phyloP scores from a whole-genome alignment of 2,888 invertebrate genomes.

The Hydrotaea diabolus region DNA sequence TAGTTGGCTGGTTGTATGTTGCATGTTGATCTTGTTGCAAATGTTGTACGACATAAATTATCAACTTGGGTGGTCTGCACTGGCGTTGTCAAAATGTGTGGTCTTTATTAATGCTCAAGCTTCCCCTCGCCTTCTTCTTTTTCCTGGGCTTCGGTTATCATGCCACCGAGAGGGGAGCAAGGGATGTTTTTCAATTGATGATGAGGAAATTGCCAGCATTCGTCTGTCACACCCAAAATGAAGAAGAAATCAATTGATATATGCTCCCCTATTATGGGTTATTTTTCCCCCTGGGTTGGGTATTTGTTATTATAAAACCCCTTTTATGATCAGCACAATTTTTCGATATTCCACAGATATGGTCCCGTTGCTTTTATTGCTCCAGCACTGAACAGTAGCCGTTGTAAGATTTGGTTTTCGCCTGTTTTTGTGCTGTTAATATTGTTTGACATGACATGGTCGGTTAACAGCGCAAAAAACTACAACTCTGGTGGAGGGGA shows the following conservation, averaged over 20 bases:
- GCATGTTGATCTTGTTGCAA: constrained; percentile 63
- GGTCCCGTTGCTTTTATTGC: constrained; percentile 35
- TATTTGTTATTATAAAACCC: too few relatives aligned
- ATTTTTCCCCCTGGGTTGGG: constrained; percentile 4
- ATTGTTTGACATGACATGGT: constrained; percentile 63
- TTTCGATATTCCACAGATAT: not conserved
- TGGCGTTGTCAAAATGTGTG: constrained; percentile 80
- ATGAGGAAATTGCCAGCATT: not conserved
- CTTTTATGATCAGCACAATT: constrained; percentile 7
- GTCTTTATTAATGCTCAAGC: constrained; percentile 79
- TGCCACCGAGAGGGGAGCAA: not conserved
- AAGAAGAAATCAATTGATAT: constrained; percentile 52
- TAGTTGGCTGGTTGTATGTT: constrained; percentile 3
- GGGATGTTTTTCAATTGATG: not conserved
- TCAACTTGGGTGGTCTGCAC: constrained; percentile 79
- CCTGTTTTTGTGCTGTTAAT: constrained; percentile 46
- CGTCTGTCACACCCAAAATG: constrained; percentile 52
- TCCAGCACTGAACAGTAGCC: constrained; percentile 35
- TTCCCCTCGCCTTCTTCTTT: constrained; percentile 17
- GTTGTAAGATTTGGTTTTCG: constrained; percentile 36
- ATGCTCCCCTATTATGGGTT: constrained; percentile 56
- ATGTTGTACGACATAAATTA: constrained; percentile 66
- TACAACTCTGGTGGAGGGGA: constrained; percentile 18
- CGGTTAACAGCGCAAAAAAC: constrained; percentile 39
- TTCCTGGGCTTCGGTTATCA: too few relatives aligned